Base-by-base conservation (phyloP, 92 coral and sea anemone species). In the Epizoanthus fatuus region DNA sequence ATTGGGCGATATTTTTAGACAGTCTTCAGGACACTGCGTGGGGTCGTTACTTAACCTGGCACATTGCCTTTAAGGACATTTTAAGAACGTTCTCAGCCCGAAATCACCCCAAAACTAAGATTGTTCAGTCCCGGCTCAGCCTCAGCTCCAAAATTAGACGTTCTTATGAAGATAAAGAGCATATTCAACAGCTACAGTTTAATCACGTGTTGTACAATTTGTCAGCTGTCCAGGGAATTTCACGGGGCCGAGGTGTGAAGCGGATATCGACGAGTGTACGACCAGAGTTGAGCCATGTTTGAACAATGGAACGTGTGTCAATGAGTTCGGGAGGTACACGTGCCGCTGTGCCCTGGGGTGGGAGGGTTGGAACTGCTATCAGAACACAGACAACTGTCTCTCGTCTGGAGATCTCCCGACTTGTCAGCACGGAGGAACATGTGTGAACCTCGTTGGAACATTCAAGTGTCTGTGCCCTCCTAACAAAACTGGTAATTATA, bases 271-370 rank as follows among this genome's bases (percentile, higher is more conserved):
- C 77, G 98, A 93, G 65, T 95, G 98, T 62, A 47, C 29, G n/a
- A 86, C 81, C 51, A 19, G 64, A 37, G 55, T 75, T 45, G 79
- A 75, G 8, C 91, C 91, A 20, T 95, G 98, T 80, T 55, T 83
- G 55, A 91, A 95, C 83, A 88, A 92, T n/a, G 98, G 86, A 32
- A 89, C 89, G 29, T 95, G 98, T 59, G 17, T 75, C 38, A 86
- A 89, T 68, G 1, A n/a, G 16, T 32, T 7, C 64, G 98, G 98
- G 51, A 87, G 93, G 60, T 95, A 95, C 70, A 42, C 56, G 17
- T 95, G 98, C 63, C 80, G 90, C 16, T 95, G 98, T 64, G 84
- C 83, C 60, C 79, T 52, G 74, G 98, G 96, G 3, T 95, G 91
- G 93, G 94, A 86, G 45, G 98, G 98, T 38, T 29, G 68, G 53